These are phyloP conservation scores for Armadillidium nasatum DNA, from an alignment of 1,140 invertebrate genomes.

Conservation along the genomic window DNA sequence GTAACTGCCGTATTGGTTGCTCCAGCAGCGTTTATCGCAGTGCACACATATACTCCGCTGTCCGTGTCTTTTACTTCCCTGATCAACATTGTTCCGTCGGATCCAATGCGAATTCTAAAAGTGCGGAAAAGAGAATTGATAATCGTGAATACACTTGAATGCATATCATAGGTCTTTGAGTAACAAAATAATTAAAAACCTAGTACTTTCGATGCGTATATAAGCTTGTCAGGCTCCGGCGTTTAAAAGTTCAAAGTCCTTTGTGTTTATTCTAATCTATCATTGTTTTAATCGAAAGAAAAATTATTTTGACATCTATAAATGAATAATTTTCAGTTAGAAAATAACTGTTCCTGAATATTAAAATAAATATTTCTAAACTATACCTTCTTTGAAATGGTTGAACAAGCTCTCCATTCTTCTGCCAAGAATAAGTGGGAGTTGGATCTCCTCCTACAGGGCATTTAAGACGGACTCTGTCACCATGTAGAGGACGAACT, in stretches of 20 bases:
- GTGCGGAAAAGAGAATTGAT: background rate
- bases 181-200: too few relatives aligned
- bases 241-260: too few relatives aligned
- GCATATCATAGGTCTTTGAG: too few relatives aligned
- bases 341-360: background rate
- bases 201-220: too few relatives aligned
- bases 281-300: too few relatives aligned
- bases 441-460: constrained; percentile 52
- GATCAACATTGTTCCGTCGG: constrained; percentile 52
- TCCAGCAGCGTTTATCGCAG: constrained; percentile 49
- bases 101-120: constrained; percentile 20
- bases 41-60: constrained; percentile 50
- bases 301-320: too few relatives aligned
- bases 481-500: constrained; percentile 25
- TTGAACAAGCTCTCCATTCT: constrained; percentile 32
- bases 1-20: constrained; percentile 45
- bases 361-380: too few relatives aligned
- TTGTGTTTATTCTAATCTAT: too few relatives aligned
- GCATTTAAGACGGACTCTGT: constrained; percentile 51
- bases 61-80: constrained; percentile 49
- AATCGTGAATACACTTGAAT: too few relatives aligned
- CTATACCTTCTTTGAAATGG: constrained; percentile 6
- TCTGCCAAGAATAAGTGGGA: constrained; percentile 52
- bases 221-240: too few relatives aligned
- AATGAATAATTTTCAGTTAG: background rate